These are phyloP conservation scores for Antigone vipio DNA, from an alignment of 2,113 vertebrate genomes.

Conservation along the genomic window DNA sequence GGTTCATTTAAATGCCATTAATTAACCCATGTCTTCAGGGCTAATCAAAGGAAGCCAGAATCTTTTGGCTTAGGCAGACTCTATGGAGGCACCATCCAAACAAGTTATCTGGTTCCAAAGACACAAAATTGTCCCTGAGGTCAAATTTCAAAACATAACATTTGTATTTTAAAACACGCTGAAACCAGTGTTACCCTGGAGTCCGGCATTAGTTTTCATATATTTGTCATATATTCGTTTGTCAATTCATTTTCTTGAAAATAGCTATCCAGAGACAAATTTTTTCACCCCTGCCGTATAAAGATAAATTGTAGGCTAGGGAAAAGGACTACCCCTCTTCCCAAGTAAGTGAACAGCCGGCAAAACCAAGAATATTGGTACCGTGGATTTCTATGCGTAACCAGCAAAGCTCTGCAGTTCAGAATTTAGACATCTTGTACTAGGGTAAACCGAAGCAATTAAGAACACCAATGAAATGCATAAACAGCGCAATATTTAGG, in stretches of 20 bases:
- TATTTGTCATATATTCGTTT: background rate
- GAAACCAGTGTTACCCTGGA: background rate
- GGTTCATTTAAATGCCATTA: background rate
- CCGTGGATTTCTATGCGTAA: background rate
- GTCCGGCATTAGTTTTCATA: background rate
- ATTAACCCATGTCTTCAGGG: background rate
- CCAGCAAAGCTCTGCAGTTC: background rate
- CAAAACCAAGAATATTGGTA: background rate
- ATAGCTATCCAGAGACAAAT: background rate
- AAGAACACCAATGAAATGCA: background rate
- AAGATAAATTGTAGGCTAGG: rapidly evolving
- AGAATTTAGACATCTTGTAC: background rate
- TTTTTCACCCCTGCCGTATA: background rate
- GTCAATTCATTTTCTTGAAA: background rate
- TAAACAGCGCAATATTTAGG: background rate
- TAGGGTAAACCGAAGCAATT: background rate
- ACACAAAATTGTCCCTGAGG: background rate
- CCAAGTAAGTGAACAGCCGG: background rate
- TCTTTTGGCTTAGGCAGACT: background rate
- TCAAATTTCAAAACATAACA: background rate
- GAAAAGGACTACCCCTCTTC: background rate
- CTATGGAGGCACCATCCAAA: background rate
- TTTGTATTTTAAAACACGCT: background rate
- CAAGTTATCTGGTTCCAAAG: background rate
- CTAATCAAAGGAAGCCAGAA: background rate